Percentiles rank a stretch among this genome's conserved stretches.
Conservation (phyloP, 2,797 vertebrate genomes). For the Phataginus tricuspis region DNA sequence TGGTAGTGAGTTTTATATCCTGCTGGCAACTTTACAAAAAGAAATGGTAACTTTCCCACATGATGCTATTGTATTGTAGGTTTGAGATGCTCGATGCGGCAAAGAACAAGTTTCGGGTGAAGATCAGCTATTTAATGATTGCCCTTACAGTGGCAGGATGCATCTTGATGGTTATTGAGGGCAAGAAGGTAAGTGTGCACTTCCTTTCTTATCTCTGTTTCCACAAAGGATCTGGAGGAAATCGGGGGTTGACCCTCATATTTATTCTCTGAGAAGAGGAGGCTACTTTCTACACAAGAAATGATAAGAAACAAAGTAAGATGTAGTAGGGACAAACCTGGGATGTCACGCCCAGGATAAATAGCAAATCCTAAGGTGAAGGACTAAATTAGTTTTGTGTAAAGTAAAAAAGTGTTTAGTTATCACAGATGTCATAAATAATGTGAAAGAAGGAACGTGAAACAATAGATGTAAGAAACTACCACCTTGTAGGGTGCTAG, state of each 20-base stretch:
- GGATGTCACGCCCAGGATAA: neutral
- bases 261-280: neutral
- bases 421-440: neutral
- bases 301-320: constrained; percentile 33
- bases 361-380: neutral
- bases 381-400: neutral
- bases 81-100: constrained; percentile 91
- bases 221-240: neutral
- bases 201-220: neutral
- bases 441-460: neutral
- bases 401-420: neutral
- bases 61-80: constrained; percentile 81
- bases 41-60: neutral
- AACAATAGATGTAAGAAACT: no score
- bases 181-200: constrained; percentile 91
- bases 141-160: constrained; percentile 89
- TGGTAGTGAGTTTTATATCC: neutral
- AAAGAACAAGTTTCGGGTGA: constrained; percentile 91
- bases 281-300: neutral
- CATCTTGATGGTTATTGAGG: constrained; percentile 87
- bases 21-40: neutral
- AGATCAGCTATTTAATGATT: constrained; percentile 92
- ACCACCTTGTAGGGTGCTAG: no score
- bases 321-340: neutral
- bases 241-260: neutral